Evolutionary conservation across 2,888 invertebrate genomes (phyloP), one percentile per base, ranked within the genome.

Genomic region (Gymnosoma rotundatum): DNA sequence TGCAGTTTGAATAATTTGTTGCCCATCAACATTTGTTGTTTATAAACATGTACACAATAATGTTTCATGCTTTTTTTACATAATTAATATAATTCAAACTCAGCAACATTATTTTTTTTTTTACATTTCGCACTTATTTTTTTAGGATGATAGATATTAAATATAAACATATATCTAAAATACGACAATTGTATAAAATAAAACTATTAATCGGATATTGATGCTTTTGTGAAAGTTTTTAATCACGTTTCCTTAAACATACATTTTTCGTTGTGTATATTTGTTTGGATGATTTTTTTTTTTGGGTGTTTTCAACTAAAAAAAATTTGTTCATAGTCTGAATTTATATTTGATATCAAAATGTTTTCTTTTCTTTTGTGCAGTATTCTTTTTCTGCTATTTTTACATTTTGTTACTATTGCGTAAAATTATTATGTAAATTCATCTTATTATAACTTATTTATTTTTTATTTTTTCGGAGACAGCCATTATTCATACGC

Each of bases 321-420:
- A 54, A 21, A 21, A 72, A 20, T 1, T 63, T 54, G 2, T 63
- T 63, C 38, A 38, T 38, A 21, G 3, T 25, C 36, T n/a, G 54
- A 42, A 25, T 56, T 67, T 38, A 38, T 38, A 18, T 69, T 38
- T 18, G 12, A 18, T 12, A 2, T 54, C 42, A 21, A 56, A 10
- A 32, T 18, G 14, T n/a, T 25, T 67, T 58, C 6, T 58, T 36
- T 48, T 66, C 7, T n/a, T 42, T 14, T 38, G 8, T 42, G 38
- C 25, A 69, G 61, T 18, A 20, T 36, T 69, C 38, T 80, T 74
- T n/a, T 69, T 74, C 80, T 48, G 32, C 12, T 56, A 63, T 48
- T 63, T 80, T 74, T 74, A 80, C 74, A 74, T 54, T 80, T 63
- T 69, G 38, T 48, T 74, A n/a, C 45, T 67, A 67, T 63, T 45